Conservation (phyloP, 2,797 vertebrate species). For the Bryconaethiops microstoma region DNA sequence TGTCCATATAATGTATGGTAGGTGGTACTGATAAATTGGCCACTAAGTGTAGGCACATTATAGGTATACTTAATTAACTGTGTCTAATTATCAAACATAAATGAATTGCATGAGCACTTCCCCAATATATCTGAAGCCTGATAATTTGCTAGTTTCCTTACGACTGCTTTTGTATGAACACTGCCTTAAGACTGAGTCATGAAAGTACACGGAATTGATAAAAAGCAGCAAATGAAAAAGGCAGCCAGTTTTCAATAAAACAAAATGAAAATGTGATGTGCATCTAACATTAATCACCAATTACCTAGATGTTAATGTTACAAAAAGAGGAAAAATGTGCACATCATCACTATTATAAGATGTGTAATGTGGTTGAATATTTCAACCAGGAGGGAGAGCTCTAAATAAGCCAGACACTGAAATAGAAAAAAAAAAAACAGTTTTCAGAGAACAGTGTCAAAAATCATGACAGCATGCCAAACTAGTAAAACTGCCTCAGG, state of each 20-base stretch:
- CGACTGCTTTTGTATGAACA: not conserved
- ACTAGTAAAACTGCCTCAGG: not conserved
- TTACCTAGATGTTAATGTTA: not conserved
- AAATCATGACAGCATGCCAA: not conserved
- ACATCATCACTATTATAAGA: not conserved
- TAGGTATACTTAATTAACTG: too few relatives aligned
- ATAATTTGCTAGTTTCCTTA: not conserved
- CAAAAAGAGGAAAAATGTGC: not conserved
- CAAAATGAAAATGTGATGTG: not conserved
- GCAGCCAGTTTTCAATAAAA: not conserved
- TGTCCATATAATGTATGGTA: too few relatives aligned
- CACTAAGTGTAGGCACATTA: too few relatives aligned
- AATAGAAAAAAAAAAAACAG: slow-evolving; percentile 1
- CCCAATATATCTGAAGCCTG: not conserved
- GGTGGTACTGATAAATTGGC: too few relatives aligned
- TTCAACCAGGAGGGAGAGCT: not conserved
- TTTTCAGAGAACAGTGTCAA: not conserved
- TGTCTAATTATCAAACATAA: too few relatives aligned
- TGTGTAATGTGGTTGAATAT: not conserved
- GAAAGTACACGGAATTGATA: not conserved
- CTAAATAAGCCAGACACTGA: not conserved
- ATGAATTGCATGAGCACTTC: too few relatives aligned
- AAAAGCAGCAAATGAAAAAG: not conserved
- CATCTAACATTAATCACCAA: not conserved
- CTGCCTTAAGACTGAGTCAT: not conserved